Base-by-base conservation (phyloP, 37 sponge, comb jelly and placozoan species). In the Haliclona indistincta region DNA sequence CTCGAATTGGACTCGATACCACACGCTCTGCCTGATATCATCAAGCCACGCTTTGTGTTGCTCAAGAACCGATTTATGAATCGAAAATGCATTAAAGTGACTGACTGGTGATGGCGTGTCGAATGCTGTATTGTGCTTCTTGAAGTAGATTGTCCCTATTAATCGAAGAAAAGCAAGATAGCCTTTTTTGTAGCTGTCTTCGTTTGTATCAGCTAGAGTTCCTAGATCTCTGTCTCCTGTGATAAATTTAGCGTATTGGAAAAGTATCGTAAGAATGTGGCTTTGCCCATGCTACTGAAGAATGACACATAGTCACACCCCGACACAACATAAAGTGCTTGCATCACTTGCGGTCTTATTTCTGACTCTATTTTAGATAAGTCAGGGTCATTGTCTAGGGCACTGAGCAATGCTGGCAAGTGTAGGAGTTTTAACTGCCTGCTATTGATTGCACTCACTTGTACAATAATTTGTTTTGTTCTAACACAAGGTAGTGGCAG, bases 301-400 rank as follows among this genome's bases (percentile, higher is more conserved):
- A n/a, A 73, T 6, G 74, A 73, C 22, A 73, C 25, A 38, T 55
- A 73, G 67, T 76, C 67, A 64, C 77, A 76, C 3, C 64, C 67
- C 6, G 66, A 43, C 20, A 25, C 26, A 8, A 76, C 6, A 33
- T 42, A 75, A 15, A 63, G 26, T 8, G 56, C 30, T 52, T 49
- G 56, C 2, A 67, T 55, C 7, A 55, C 20, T 20, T 25, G 3
- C 25, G 67, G 19, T n/a, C 13, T 6, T 20, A 4, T 28, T 53
- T 38, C n/a, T 51, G 10, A 4, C 19, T 36, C 37, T 17, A 77
- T 22, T 10, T 19, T 4, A 49, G 67, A 8, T 23, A 77, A 47
- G 51, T 77, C 78, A 36, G 78, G 68, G 43, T 77, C 78, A 66
- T 77, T 65, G 1, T 10, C 6, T 19, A 77, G 38, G 26, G 55